Evolutionary conservation across 2,888 invertebrate genomes (phyloP).

Genomic region (Diachrysia chrysitis): DNA sequence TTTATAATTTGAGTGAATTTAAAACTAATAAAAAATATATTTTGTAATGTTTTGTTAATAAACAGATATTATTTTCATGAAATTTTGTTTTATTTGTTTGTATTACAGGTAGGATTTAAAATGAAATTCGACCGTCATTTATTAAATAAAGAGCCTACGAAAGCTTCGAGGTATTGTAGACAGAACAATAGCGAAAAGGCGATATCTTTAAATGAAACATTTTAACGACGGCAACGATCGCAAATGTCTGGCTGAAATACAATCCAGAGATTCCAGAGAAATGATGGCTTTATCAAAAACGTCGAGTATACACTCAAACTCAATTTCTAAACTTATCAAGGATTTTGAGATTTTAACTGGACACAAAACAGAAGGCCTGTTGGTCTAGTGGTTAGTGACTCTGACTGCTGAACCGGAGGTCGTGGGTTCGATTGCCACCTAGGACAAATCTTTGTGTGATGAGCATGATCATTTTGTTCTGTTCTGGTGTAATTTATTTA

Average conservation of each 20-base stretch:
- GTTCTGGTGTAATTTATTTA: too few relatives aligned
- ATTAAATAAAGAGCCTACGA: not conserved
- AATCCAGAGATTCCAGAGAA: constrained; percentile 35
- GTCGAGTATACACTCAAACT: constrained; percentile 44
- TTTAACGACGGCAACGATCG: constrained; percentile 20
- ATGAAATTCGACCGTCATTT: not conserved
- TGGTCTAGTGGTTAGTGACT: too few relatives aligned
- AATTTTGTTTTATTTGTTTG: not conserved
- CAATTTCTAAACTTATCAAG: constrained; percentile 31
- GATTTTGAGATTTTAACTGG: not conserved
- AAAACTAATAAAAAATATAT: too few relatives aligned
- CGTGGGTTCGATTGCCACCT: too few relatives aligned
- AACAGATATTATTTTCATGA: too few relatives aligned
- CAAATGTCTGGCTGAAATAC: constrained; percentile 30
- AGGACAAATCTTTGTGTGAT: too few relatives aligned
- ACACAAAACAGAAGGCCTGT: too few relatives aligned
- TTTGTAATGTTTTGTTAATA: too few relatives aligned
- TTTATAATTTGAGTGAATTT: too few relatives aligned
- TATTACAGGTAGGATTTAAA: not conserved
- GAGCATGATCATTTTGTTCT: too few relatives aligned
- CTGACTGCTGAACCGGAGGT: too few relatives aligned
- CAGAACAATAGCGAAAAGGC: not conserved
- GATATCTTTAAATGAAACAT: constrained; percentile 16
- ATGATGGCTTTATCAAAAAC: constrained; percentile 39
- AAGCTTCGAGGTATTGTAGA: not conserved